These are phyloP conservation scores for Gibbula magus DNA, from an alignment of 2,888 invertebrate species.

Conservation along the genomic window DNA sequence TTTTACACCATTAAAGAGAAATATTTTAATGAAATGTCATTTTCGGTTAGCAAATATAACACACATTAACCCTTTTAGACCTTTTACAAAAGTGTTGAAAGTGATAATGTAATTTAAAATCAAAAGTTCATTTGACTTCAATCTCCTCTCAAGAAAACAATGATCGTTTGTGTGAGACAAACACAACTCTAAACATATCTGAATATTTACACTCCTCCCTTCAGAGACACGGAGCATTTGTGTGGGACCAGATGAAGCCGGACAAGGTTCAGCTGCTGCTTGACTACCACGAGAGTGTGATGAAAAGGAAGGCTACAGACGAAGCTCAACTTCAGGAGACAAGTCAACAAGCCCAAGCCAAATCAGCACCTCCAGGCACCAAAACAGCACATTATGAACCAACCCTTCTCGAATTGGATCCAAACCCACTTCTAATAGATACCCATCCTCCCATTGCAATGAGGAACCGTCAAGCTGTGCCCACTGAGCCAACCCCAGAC, in stretches of 20 bases:
- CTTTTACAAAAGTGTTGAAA: too few relatives aligned
- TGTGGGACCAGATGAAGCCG: slow-evolving; percentile 58
- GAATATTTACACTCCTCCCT: slow-evolving; percentile 28
- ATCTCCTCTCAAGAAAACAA: not conserved
- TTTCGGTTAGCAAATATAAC: too few relatives aligned
- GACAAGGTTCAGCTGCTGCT: slow-evolving; percentile 54
- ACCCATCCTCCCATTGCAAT: not conserved
- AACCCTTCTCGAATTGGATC: too few relatives aligned
- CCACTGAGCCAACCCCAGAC: not conserved
- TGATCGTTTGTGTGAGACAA: not conserved
- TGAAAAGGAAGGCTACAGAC: not conserved
- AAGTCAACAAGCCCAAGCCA: not conserved
- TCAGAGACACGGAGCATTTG: slow-evolving; percentile 66
- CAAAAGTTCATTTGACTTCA: too few relatives aligned
- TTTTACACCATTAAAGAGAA: too few relatives aligned
- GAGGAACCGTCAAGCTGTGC: not conserved
- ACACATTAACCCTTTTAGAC: too few relatives aligned
- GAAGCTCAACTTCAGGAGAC: not conserved
- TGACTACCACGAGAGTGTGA: slow-evolving; percentile 46
- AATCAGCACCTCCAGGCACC: not conserved
- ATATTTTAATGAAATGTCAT: too few relatives aligned
- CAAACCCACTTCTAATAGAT: not conserved
- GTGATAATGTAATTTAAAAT: too few relatives aligned
- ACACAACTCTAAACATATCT: not conserved
- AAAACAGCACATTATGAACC: not conserved